Evolutionary conservation across 2,797 vertebrate genomes (phyloP), one percentile per base, ranked within the genome.

Genomic region (Anguilla marmorata): DNA sequence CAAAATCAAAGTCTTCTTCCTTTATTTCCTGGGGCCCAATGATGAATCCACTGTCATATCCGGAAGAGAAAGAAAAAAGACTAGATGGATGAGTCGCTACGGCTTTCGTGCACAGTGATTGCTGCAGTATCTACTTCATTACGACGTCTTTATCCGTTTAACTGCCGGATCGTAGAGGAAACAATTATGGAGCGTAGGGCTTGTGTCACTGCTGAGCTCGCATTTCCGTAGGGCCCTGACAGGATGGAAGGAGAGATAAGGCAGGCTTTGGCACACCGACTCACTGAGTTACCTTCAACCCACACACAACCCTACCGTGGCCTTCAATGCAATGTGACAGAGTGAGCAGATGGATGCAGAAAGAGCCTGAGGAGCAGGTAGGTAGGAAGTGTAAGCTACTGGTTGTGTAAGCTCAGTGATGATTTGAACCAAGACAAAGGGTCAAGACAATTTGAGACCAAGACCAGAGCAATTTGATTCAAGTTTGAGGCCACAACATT

Each of bases 1-100:
- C 96, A 97, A 97, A 98, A 97, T 97, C 96, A 98, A 98, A 98
- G 96, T 95, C 96, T 96, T 96, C 96, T 97, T 98, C 94, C 96
- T 97, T 95, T 94, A 94, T 94, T 95, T 96, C 94, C 93, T 92
- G 95, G 96, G 95, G 93, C 92, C 92, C 90, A 92, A 94, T 95
- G 93, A 96, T 96, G 95, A 94, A 96, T 96, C 93, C 91, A 90
- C 30, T 14, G 88, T 89, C 91, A 89, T 89, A 91, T 91, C 90
- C 86, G 88, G 89, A 89, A 63, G 74, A 76, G 87, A 85, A 74
- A 76, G 82, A 54, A 79, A 79, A 82, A 88, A 76, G 88, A 85
- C 69, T 76, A 88, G 88, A 89, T 48, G 86, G 86, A 91, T 89
- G 88, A 90, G 85, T 88, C 90, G 88, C 56, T 89, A 88, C 92